These are phyloP conservation scores for Sardina pilchardus DNA, from an alignment of 2,113 vertebrate genomes.

Conservation along the genomic window DNA sequence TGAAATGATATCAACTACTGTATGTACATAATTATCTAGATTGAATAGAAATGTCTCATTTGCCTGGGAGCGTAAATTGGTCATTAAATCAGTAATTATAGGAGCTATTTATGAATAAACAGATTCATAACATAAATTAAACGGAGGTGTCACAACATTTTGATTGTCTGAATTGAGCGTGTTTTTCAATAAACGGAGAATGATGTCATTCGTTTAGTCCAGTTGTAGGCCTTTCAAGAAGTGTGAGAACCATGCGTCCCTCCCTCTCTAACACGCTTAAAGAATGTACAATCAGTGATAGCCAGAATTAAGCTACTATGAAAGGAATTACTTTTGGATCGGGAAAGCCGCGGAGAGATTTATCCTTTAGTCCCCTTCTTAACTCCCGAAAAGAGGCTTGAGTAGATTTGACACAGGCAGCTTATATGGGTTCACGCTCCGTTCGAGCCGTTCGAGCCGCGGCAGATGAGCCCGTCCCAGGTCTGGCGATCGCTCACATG, in stretches of 20 bases:
- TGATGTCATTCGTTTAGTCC: neutral
- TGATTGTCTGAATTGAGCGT: neutral
- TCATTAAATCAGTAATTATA: neutral
- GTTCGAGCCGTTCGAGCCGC: neutral
- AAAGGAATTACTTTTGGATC: constrained; percentile 35
- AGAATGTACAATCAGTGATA: constrained; percentile 12
- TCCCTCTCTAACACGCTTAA: constrained; percentile 26
- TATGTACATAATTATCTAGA: neutral
- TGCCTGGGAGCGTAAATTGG: neutral
- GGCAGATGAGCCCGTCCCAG: neutral
- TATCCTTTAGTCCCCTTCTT: neutral
- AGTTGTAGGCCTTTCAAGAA: neutral
- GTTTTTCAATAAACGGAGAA: neutral
- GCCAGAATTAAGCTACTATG: constrained; percentile 1
- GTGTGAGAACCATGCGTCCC: neutral
- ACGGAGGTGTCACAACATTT: neutral
- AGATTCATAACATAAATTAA: neutral
- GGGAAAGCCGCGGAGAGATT: constrained; percentile 19
- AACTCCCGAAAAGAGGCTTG: neutral
- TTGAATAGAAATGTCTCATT: neutral
- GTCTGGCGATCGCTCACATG: neutral
- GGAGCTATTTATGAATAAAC: neutral
- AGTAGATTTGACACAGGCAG: constrained; percentile 17
- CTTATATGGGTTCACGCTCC: constrained; percentile 11
- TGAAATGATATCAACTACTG: neutral